Evolutionary conservation across 2,888 invertebrate genomes (phyloP), one percentile per base, ranked within the genome.

Genomic region (Masnerella sp.): DNA sequence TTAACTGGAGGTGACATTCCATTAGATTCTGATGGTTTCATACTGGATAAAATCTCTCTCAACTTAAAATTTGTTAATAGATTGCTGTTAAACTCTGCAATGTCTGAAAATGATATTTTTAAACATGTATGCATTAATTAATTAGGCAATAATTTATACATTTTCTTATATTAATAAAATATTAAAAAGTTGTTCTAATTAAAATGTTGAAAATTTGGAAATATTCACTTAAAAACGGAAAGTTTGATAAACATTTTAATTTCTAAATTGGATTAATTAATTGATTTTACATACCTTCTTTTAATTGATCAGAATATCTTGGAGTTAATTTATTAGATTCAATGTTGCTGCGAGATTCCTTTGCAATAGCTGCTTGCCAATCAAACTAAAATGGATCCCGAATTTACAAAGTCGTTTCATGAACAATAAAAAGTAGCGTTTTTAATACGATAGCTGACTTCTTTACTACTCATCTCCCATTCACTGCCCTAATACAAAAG

Each of bases 1-100:
- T 84, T 83, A n/a, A 80, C 43, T 32, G 81, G 80, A 3, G 86
- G 82, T 9, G 84, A 84, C 45, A 84, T 83, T 45, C 80, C 78
- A 70, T 80, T 75, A 17, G 84, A 78, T 62, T 85, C 84, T n/a
- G 85, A 82, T 62, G 82, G 83, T 64, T 82, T 81, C 86, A 86
- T 86, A 72, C 84, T 85, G 65, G 12, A 43, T 43, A 30, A n/a
- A 8, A 40, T 30, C 18, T 54, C 30, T 54, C 28, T 28, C 8
- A 17, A n/a, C n/a, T n/a, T 28, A 42, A 32, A 22, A 12, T 71
- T n/a, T 30, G 15, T n/a, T 25, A 52, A 52, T 11, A 8, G 25
- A 15, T 36, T 20, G 17, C 12, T 52, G 17, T 52, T 25, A 11
- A 25, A 38, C 5, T 38, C 5, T n/a, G 52, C 38, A 17, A 40